A percentile compares a stretch with the other conserved stretches of the same genome.
phyloP scores from a whole-genome alignment of 2,888 invertebrate species.

The Volucella zonaria region DNA sequence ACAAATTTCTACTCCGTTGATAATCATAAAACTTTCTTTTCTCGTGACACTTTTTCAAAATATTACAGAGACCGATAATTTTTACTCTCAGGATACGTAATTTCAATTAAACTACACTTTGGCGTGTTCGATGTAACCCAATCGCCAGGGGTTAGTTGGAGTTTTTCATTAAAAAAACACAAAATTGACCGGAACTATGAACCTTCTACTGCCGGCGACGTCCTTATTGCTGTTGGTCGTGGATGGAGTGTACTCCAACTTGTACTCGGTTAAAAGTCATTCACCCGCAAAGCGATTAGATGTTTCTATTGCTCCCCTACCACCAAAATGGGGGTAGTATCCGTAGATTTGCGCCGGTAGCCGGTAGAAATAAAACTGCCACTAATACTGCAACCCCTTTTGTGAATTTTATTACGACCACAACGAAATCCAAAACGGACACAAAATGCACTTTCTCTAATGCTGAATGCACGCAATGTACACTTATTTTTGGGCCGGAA shows the following conservation, averaged over 20 bases:
- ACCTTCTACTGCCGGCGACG: constrained; percentile 18
- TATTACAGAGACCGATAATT: constrained; percentile 73
- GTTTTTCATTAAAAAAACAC: background rate
- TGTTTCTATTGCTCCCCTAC: constrained; percentile 39
- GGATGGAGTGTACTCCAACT: constrained; percentile 20
- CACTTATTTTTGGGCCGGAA: constrained; percentile 61
- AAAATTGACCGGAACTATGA: constrained; percentile 68
- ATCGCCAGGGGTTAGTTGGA: background rate
- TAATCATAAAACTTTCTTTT: constrained; percentile 63
- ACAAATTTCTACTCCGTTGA: constrained; percentile 41
- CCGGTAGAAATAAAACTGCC: background rate
- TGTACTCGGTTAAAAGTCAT: constrained; percentile 48
- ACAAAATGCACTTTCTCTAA: constrained; percentile 67
- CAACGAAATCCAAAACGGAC: constrained; percentile 27
- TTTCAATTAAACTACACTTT: constrained; percentile 18
- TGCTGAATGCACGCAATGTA: constrained; percentile 65
- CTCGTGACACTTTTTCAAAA: constrained; percentile 74
- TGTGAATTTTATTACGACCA: constrained; percentile 41
- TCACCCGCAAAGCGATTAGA: constrained; percentile 64
- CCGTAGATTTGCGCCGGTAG: background rate
- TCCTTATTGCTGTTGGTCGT: background rate
- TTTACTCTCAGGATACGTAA: constrained; percentile 75
- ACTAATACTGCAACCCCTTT: constrained; percentile 50
- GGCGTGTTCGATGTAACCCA: background rate
- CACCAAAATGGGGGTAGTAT: background rate